A percentile compares a stretch with the other conserved stretches of the same genome.
Evolutionary conservation across 1,140 invertebrate species (phyloP).

Genomic region (Cephus cinctus): DNA sequence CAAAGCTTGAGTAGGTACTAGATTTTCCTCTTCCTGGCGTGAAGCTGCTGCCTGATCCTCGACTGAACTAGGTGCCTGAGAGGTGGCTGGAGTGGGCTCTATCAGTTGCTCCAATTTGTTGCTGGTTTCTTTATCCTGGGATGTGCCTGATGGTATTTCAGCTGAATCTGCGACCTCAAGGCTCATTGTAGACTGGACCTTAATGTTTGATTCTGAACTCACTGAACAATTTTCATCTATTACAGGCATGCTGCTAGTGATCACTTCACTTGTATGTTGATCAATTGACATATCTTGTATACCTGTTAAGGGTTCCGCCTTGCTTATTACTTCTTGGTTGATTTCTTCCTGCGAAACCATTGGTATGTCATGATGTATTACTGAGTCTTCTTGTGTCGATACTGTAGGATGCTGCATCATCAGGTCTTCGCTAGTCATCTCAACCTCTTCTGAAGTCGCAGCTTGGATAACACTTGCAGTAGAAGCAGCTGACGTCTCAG

Average conservation of each 20-base stretch:
- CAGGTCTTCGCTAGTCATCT: neutral
- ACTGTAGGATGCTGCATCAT: neutral
- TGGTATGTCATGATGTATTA: neutral
- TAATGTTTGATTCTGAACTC: slow-evolving; percentile 22
- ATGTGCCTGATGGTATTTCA: slow-evolving; percentile 10
- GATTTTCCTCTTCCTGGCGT: slow-evolving; percentile 12
- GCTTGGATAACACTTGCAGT: too few species aligned
- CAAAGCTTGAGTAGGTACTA: slow-evolving; percentile 9
- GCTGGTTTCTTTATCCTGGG: slow-evolving; percentile 10
- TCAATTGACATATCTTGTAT: slow-evolving; percentile 8
- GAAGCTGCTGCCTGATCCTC: slow-evolving; percentile 22
- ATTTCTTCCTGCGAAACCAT: neutral
- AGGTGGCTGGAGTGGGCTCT: slow-evolving; percentile 9
- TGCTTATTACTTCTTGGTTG: neutral
- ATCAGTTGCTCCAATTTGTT: slow-evolving; percentile 19
- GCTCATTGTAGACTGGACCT: slow-evolving; percentile 15
- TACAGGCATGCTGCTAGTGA: slow-evolving; percentile 17
- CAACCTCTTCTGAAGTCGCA: slow-evolving; percentile 12
- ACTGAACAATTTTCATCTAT: slow-evolving; percentile 24
- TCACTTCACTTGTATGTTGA: slow-evolving; percentile 14
- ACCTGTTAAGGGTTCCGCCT: slow-evolving; percentile 1
- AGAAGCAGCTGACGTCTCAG: neutral
- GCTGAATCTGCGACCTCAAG: slow-evolving; percentile 23
- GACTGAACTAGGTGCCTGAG: neutral
- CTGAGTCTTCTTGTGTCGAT: neutral